phyloP scores from a whole-genome alignment of 2,113 vertebrate species.

The Motacilla tschutschensis region DNA sequence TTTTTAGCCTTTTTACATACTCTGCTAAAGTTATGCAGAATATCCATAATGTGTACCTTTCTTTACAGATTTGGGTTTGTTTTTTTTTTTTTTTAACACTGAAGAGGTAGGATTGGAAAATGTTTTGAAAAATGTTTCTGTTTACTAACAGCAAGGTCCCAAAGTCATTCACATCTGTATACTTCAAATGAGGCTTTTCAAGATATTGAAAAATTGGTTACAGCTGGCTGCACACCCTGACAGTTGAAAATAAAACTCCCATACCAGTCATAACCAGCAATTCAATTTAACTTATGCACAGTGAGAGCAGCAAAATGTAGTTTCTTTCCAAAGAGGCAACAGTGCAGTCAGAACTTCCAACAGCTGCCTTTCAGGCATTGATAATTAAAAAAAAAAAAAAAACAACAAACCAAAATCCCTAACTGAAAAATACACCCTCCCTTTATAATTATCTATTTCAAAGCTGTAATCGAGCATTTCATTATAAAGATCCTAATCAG shows the following conservation, averaged over 20 bases:
- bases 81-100: neutral
- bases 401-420: constrained; percentile 46
- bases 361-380: constrained; percentile 47
- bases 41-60: neutral
- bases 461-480: constrained; percentile 57
- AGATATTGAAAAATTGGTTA: constrained; percentile 48
- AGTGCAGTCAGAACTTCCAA: constrained; percentile 32
- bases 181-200: constrained; percentile 37
- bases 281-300: constrained; percentile 46
- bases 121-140: neutral
- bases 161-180: constrained; percentile 2
- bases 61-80: neutral
- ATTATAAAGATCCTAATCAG: constrained; percentile 36
- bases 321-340: constrained; percentile 4
- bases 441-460: constrained; percentile 63
- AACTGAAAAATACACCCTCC: constrained; percentile 33
- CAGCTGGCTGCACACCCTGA: constrained; percentile 26
- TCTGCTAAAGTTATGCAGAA: neutral
- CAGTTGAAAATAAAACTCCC: constrained; percentile 43
- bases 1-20: neutral
- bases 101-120: neutral
- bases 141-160: neutral
- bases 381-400: constrained; percentile 38
- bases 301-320: constrained; percentile 1
- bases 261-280: constrained; percentile 32